Percentiles rank a stretch among this genome's conserved stretches.
These are phyloP conservation scores for Cichlasoma orientale DNA, from an alignment of 2,797 vertebrate genomes.

Conservation along the genomic window DNA sequence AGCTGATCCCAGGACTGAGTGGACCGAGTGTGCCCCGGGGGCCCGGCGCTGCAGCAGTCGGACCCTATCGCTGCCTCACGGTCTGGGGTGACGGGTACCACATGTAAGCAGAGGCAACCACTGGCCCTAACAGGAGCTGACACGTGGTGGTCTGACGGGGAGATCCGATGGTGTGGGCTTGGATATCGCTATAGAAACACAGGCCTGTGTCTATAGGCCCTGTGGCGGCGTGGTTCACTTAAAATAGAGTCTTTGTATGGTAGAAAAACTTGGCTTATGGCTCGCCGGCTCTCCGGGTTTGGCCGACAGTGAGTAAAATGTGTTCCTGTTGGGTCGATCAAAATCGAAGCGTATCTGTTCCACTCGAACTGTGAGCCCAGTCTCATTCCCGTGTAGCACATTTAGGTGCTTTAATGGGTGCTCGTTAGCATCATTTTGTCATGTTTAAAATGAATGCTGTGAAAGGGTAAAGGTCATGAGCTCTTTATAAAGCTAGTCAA, in stretches of 20 bases:
- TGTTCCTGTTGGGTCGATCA: neutral
- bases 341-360: neutral
- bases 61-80: conserved; percentile 45
- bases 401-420: neutral
- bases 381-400: neutral
- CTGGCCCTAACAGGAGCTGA: conserved; percentile 60
- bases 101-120: conserved; percentile 59
- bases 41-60: conserved; percentile 20
- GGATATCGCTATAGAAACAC: conserved; percentile 40
- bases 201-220: conserved; percentile 29
- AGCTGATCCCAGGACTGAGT: conserved; percentile 59
- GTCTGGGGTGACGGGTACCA: conserved; percentile 63
- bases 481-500: too few species aligned
- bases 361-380: neutral
- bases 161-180: conserved; percentile 45
- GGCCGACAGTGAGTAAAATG: neutral
- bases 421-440: neutral
- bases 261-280: conserved; percentile 16
- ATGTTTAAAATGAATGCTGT: neutral
- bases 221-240: conserved; percentile 22
- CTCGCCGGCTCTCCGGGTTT: neutral
- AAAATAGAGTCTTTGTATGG: conserved; percentile 64
- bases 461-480: neutral
- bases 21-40: conserved; percentile 43
- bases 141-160: conserved; percentile 57